Evolutionary conservation across 92 coral and sea anemone species (phyloP), one percentile per base, ranked within the genome.

Genomic region (Zoanthus sociatus): DNA sequence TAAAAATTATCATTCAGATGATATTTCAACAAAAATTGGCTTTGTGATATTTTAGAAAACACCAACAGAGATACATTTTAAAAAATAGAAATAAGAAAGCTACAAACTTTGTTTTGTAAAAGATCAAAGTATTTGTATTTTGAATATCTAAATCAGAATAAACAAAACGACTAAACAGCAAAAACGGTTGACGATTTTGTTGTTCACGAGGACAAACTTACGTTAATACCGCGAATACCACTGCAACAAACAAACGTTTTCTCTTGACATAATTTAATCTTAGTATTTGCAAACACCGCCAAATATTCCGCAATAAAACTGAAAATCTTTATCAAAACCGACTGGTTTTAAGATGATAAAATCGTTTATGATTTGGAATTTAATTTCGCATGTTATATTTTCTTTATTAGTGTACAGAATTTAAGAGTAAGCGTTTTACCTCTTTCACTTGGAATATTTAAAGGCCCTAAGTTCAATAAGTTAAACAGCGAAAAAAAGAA

Each of bases 401-500:
- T 58, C 50, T 56, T 78, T 78, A 4, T 21, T 26, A 55, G 68
- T 78, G 15, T 45, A 77, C 12, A 42, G 73, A 44, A 79, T n/a
- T n/a, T 47, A 42, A 50, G 66, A 66, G 63, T 50, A 42, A 81
- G 13, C 44, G 60, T 46, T 81, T 64, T 13, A 55, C 46, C 2
- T 47, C 17, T 20, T 81, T 81, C 46, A 14, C 13, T 78, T 17
- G 32, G 47, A 48, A 21, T 50, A 64, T 64, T 48, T 10, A 51
- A 64, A 8, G 14, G 46, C 66, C 45, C 76, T 44, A 55, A 67
- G 7, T 20, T 67, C n/a, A 81, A 66, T 71, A 44, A 64, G 66
- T 66, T 66, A 81, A 45, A 21, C 14, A 64, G 70, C 20, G 53
- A 61, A 66, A 45, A 78, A 78, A 61, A 10, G 20, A 69, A 79